Evolutionary conservation across 2,888 invertebrate species (phyloP).

Genomic region (Abrostola tripartita): DNA sequence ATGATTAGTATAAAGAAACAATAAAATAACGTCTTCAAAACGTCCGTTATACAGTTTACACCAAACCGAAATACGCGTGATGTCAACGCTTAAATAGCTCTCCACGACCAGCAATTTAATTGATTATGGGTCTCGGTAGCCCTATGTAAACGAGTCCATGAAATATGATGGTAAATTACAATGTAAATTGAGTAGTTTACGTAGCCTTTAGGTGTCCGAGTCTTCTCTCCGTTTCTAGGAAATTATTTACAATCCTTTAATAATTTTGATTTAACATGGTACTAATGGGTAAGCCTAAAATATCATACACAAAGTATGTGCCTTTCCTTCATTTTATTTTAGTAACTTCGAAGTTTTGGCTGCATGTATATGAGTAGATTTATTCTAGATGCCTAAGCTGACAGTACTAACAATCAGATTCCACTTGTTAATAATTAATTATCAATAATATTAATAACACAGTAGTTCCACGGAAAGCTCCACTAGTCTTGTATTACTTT

Average conservation of each 20-base stretch:
- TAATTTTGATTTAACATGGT: no score
- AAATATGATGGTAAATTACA: conserved; percentile 39
- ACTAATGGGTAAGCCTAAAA: no score
- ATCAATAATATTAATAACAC: conserved; percentile 1
- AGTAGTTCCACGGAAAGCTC: neutral
- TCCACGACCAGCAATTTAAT: conserved; percentile 14
- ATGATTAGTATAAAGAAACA: neutral
- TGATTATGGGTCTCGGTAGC: conserved; percentile 17
- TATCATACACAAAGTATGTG: no score
- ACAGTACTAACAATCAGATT: no score
- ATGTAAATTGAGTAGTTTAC: conserved; percentile 7
- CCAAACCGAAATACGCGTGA: conserved; percentile 18
- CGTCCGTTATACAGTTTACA: conserved; percentile 9
- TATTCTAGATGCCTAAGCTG: no score
- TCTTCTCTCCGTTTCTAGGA: conserved; percentile 2
- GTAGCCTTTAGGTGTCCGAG: conserved; percentile 14
- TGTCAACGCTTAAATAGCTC: conserved; percentile 23
- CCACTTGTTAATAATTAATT: no score
- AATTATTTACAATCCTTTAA: neutral
- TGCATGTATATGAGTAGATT: no score
- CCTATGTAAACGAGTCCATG: conserved; percentile 35
- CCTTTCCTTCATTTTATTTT: no score
- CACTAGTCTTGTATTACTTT: conserved; percentile 3
- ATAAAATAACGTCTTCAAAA: conserved; percentile 7
- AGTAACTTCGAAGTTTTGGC: no score